phyloP scores from a whole-genome alignment of 2,113 vertebrate genomes.

The Australoheros scitulus region DNA sequence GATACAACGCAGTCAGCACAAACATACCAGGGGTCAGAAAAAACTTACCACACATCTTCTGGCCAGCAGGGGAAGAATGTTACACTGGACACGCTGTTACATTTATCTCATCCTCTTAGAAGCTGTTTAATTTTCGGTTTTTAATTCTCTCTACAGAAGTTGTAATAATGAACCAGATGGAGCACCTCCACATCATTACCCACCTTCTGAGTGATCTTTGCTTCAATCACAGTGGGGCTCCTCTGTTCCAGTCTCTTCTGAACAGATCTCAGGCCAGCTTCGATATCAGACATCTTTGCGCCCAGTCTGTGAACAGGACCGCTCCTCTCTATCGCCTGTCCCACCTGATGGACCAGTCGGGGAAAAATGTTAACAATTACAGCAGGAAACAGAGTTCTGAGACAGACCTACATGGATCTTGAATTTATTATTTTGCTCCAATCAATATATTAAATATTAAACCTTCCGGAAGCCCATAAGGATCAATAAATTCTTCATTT shows the following conservation, averaged over 20 bases:
- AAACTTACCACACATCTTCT: neutral
- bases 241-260: constrained; percentile 84
- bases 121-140: neutral
- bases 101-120: neutral
- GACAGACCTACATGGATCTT: accelerated
- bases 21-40: neutral
- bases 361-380: neutral
- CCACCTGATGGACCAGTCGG: constrained; percentile 75
- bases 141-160: neutral
- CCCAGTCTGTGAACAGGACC: constrained; percentile 82
- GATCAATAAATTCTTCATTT: neutral
- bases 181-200: neutral
- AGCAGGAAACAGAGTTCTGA: neutral
- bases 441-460: too few species aligned
- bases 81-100: neutral
- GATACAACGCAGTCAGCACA: neutral
- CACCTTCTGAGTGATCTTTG: constrained; percentile 91
- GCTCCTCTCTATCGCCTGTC: constrained; percentile 78
- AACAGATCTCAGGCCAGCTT: constrained; percentile 82
- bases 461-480: neutral
- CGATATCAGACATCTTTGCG: constrained; percentile 84
- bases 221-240: constrained; percentile 81
- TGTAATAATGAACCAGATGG: neutral
- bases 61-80: neutral
- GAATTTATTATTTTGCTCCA: neutral